Base-by-base conservation (phyloP, 1,140 invertebrate genomes). In the Drosophila serrata region DNA sequence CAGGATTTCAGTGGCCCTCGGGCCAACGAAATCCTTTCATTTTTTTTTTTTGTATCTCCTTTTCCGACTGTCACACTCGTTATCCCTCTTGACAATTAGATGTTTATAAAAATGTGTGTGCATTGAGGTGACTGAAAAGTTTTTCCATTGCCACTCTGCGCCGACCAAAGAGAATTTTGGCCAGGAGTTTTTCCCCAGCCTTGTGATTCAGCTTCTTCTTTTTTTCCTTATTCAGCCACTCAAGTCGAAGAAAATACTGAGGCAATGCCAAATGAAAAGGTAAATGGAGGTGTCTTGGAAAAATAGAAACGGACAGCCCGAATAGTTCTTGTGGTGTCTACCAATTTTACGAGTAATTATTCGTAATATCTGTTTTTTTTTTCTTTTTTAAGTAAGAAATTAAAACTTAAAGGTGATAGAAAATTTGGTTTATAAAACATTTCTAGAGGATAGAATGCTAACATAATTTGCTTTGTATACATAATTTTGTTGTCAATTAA, bases 81-180 rank as follows among this genome's bases (percentile, higher is more conserved):
- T 76, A 73, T 79, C 59, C 63, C 64, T 70, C 68, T 80, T 62
- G 75, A 61, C 81, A 88, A 88, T 87, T 77, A 88, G 80, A 80
- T 87, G 80, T 70, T 88, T 84, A 84, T 84, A 88, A 74, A 87
- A 88, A 84, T 70, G 69, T 81, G 65, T 82, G 70, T 67, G 75
- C 57, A 67, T 68, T 70, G 76, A 77, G 60, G 51, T 79, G 80
- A 65, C 76, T 70, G 72, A 56, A 90, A 87, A 87, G 58, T 87
- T 87, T 87, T 70, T 77, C 76, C 72, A 80, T 87, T 88, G 76
- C 62, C 49, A 42, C 40, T 65, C 27, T 17, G 33, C 62, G 46
- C 63, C 68, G 39, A 64, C 48, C 56, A 61, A 78, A 69, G 33
- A 29, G 29, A 58, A 70, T 49, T 49, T 72, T 48, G 24, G 40